Percentiles rank a stretch among this genome's conserved stretches.
Conservation (phyloP, 2,888 invertebrate species). For the Heliconius charithonia region DNA sequence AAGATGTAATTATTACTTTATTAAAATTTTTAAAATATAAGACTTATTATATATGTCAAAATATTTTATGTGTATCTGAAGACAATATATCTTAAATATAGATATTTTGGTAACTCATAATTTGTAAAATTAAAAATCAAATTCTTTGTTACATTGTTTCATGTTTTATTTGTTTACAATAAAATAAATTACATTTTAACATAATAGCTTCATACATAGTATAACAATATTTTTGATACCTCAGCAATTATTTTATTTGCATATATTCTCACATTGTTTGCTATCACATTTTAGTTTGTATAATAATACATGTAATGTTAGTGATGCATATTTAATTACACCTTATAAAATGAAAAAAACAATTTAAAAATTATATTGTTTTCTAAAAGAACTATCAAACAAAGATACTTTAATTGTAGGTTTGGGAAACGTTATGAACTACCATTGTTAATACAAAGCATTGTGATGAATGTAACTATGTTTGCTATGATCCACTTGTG, state of each 20-base stretch:
- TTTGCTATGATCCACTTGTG: constrained; percentile 97
- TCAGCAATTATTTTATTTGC: not conserved
- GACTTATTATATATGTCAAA: not conserved
- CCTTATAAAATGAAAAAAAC: not conserved
- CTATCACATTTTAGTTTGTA: not conserved
- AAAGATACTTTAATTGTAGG: constrained; percentile 84
- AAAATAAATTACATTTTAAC: not conserved
- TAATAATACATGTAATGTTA: not conserved
- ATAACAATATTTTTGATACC: not conserved
- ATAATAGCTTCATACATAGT: not conserved
- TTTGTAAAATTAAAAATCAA: not conserved
- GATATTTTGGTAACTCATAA: not conserved
- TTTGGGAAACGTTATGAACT: constrained; percentile 99
- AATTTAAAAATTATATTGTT: not conserved
- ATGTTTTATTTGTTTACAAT: not conserved
- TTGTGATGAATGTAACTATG: constrained; percentile 99
- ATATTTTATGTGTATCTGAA: not conserved
- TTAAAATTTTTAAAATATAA: not conserved
- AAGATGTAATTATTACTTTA: constrained; percentile 62
- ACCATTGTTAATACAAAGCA: constrained; percentile 97
- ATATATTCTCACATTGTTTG: not conserved
- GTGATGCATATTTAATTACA: not conserved
- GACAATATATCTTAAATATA: not conserved
- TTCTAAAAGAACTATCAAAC: not conserved
- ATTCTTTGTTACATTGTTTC: not conserved